Percentiles rank a stretch among this genome's conserved stretches.
Conservation (phyloP, 2,113 vertebrate genomes). For the Gambusia holbrooki region DNA sequence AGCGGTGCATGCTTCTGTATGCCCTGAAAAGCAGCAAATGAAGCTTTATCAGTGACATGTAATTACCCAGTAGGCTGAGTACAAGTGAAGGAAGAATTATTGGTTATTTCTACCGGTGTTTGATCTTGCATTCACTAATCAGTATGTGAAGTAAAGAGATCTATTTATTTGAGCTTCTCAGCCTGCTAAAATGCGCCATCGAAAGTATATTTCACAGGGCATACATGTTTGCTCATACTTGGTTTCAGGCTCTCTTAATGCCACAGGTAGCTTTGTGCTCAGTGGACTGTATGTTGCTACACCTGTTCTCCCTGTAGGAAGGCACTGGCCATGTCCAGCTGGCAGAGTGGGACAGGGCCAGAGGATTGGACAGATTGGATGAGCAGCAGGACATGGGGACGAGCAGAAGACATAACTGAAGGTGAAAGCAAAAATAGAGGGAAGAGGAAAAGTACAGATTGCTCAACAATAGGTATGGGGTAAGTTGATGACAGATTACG, state of each 20-base stretch:
- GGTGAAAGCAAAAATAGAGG: constrained; percentile 68
- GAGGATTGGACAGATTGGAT: constrained; percentile 75
- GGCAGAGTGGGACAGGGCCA: constrained; percentile 62
- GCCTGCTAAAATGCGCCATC: constrained; percentile 1
- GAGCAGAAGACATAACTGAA: constrained; percentile 64
- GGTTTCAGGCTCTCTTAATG: constrained; percentile 44
- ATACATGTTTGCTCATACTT: constrained; percentile 30
- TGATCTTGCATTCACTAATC: background rate
- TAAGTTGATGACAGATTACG: constrained; percentile 5
- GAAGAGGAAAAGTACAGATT: constrained; percentile 52
- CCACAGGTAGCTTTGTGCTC: constrained; percentile 75
- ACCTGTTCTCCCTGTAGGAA: constrained; percentile 78
- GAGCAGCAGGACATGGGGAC: constrained; percentile 65
- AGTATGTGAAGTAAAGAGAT: constrained; percentile 2
- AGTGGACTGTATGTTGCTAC: constrained; percentile 71
- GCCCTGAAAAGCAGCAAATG: constrained; percentile 32
- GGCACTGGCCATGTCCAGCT: constrained; percentile 73
- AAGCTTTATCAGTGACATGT: constrained; percentile 22
- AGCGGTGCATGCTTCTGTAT: constrained; percentile 15
- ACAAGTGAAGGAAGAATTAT: constrained; percentile 20
- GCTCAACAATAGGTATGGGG: constrained; percentile 18
- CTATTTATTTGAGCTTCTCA: constrained; percentile 10
- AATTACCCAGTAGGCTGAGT: constrained; percentile 15
- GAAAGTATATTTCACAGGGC: background rate
- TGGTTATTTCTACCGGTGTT: constrained; percentile 17